Percentiles rank a stretch among this genome's conserved stretches.
phyloP scores from a whole-genome alignment of 1,140 invertebrate species.

The Saccostrea echinata region DNA sequence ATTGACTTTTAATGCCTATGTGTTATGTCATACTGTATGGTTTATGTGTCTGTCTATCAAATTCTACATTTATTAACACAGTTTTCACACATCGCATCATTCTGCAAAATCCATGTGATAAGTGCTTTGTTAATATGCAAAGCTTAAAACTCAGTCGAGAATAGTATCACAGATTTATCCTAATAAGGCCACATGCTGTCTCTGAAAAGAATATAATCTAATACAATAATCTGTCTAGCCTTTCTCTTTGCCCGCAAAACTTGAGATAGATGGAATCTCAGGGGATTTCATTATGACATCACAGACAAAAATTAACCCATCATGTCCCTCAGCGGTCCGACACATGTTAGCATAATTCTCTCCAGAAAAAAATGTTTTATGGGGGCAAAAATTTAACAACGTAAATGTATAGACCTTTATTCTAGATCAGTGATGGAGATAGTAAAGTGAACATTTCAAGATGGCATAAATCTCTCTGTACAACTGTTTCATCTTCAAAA shows the following conservation, averaged over 20 bases:
- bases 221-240: background rate
- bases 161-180: too few relatives aligned
- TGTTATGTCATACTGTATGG: too few relatives aligned
- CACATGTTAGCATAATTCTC: background rate
- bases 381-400: background rate
- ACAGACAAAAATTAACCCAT: background rate
- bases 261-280: background rate
- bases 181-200: background rate
- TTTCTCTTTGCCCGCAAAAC: background rate
- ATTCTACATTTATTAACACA: too few relatives aligned
- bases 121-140: too few relatives aligned
- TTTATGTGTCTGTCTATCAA: too few relatives aligned
- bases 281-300: background rate
- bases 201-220: background rate
- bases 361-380: background rate
- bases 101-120: too few relatives aligned
- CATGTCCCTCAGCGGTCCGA: background rate
- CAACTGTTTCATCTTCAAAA: conserved; percentile 12
- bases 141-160: too few relatives aligned
- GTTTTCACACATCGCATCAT: too few relatives aligned
- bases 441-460: background rate
- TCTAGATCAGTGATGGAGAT: background rate
- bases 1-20: too few relatives aligned
- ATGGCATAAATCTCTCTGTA: background rate
- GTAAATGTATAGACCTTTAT: background rate